Percentiles rank a stretch among this genome's conserved stretches.
Evolutionary conservation across 2,888 invertebrate genomes (phyloP).

Genomic region (Baronia brevicornis): DNA sequence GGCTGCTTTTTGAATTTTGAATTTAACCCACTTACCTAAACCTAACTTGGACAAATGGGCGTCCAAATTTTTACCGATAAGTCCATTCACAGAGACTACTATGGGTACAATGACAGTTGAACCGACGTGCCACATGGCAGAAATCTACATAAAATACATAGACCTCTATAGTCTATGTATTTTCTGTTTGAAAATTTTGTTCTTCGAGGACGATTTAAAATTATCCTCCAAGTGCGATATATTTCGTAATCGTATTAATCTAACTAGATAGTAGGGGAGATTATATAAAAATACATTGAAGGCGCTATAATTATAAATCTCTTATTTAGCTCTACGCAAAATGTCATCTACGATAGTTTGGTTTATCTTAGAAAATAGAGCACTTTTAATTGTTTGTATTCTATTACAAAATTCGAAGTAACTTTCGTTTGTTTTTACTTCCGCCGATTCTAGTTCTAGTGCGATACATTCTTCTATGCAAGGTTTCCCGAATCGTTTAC

Average conservation of each 20-base stretch:
- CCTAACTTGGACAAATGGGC: no score
- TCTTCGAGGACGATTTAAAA: conserved; percentile 1
- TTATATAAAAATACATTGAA: conserved; percentile 1
- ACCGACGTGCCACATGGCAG: no score
- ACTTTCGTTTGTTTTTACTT: no score
- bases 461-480: not conserved
- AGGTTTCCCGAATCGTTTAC: not conserved
- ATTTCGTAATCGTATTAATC: not conserved
- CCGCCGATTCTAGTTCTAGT: not conserved
- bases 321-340: not conserved
- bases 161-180: no score
- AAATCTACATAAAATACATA: no score
- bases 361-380: not conserved
- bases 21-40: no score
- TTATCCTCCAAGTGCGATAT: not conserved
- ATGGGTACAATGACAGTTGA: no score
- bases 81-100: no score
- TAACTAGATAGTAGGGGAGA: not conserved
- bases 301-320: not conserved
- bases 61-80: no score
- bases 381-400: not conserved
- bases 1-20: no score
- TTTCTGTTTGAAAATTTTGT: no score
- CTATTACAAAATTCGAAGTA: not conserved
- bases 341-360: not conserved